A percentile compares a stretch with the other conserved stretches of the same genome.
Conservation (phyloP, 2,113 vertebrate genomes). For the Eurystomus gularis region DNA sequence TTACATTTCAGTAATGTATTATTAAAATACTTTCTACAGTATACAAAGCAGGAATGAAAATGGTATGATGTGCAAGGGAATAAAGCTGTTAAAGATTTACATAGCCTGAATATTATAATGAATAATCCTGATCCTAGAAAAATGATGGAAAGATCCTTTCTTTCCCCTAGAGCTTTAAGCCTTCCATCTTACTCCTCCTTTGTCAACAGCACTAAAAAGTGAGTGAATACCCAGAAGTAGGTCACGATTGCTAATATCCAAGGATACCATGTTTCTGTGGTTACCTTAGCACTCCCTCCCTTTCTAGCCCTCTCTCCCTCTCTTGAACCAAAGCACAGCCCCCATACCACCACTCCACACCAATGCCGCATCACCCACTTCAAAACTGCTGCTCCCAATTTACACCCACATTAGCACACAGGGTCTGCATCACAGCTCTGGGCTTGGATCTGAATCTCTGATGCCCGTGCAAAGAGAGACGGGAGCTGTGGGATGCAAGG, state of each 20-base stretch:
- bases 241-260: conserved; percentile 65
- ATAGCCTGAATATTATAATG: neutral
- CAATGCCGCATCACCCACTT: neutral
- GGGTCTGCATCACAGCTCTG: neutral
- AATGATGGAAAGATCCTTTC: neutral
- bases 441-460: neutral
- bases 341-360: neutral
- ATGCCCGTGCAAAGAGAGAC: neutral
- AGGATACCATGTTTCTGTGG: conserved; percentile 67
- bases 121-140: neutral
- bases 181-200: conserved; percentile 9
- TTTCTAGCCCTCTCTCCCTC: neutral
- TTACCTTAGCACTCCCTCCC: conserved; percentile 31
- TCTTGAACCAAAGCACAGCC: neutral
- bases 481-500: neutral
- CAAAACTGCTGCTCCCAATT: neutral
- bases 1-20: neutral
- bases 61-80: neutral
- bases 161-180: neutral
- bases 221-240: conserved; percentile 66
- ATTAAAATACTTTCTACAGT: neutral
- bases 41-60: neutral
- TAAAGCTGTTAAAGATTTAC: neutral
- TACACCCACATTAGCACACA: neutral
- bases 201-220: conserved; percentile 31